These are phyloP conservation scores for Macroramphosus scolopax DNA, from an alignment of 2,797 vertebrate genomes.

Conservation along the genomic window DNA sequence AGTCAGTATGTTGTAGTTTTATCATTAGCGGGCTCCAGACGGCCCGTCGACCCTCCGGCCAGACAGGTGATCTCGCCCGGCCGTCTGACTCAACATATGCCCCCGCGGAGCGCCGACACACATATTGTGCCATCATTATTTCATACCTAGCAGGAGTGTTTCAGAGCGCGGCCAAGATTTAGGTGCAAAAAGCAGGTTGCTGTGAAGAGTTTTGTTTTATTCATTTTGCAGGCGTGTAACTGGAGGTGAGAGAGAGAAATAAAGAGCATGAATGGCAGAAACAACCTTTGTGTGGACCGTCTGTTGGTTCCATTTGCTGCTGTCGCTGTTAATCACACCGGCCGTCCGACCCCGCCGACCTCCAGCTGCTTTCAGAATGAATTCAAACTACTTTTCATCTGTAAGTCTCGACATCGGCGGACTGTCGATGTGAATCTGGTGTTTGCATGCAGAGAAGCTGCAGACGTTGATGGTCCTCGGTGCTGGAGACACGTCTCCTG, in stretches of 20 bases:
- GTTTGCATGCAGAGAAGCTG: too few species aligned
- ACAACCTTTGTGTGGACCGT: constrained; percentile 19
- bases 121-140: constrained; percentile 68
- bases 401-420: too few species aligned
- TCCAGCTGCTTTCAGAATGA: too few species aligned
- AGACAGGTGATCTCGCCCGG: constrained; percentile 63
- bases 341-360: too few species aligned
- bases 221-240: background rate
- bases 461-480: too few species aligned
- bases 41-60: constrained; percentile 53
- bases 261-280: background rate
- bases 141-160: constrained; percentile 61
- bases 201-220: too few species aligned
- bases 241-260: constrained; percentile 19
- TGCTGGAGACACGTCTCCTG: too few species aligned
- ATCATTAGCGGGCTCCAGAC: constrained; percentile 70
- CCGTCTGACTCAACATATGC: constrained; percentile 59
- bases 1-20: constrained; percentile 62
- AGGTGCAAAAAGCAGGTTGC: constrained; percentile 45
- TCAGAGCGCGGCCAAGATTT: constrained; percentile 35
- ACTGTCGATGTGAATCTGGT: too few species aligned
- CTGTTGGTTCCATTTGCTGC: constrained; percentile 13
- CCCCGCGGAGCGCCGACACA: constrained; percentile 57
- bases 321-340: background rate
- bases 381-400: too few species aligned